These are phyloP conservation scores for Genyomyrus donnyi DNA, from an alignment of 2,113 vertebrate species.

Conservation along the genomic window DNA sequence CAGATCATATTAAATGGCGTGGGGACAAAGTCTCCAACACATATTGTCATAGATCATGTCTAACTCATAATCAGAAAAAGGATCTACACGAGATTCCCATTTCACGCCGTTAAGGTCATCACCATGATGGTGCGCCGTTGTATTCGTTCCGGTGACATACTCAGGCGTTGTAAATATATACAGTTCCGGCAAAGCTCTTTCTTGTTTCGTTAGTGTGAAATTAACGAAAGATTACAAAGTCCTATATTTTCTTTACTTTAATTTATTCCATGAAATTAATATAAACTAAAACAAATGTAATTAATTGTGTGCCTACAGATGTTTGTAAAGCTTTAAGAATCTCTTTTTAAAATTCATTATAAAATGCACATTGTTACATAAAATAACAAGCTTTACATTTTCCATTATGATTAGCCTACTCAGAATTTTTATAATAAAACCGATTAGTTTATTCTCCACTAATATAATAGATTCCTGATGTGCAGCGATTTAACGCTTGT, in stretches of 20 bases:
- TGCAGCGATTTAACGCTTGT: not conserved
- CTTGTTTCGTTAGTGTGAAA: not conserved
- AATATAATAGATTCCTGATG: not conserved
- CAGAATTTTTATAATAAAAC: not conserved
- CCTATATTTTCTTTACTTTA: not conserved
- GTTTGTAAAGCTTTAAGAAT: not conserved
- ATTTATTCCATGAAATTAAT: not conserved
- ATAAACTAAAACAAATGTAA: not conserved
- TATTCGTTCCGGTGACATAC: not conserved
- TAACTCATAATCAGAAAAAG: not conserved
- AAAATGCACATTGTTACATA: not conserved
- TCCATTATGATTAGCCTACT: not conserved
- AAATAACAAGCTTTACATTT: not conserved
- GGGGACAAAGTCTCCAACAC: not conserved
- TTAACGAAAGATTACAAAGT: not conserved
- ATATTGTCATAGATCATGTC: not conserved
- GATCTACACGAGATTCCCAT: not conserved
- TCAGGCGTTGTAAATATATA: not conserved
- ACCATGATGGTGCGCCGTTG: not conserved
- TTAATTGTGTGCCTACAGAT: not conserved
- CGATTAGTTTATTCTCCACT: not conserved
- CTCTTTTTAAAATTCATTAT: not conserved
- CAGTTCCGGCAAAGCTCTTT: not conserved
- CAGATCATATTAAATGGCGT: not conserved
- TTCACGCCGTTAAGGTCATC: not conserved